Conservation (phyloP, 2,888 invertebrate genomes). For the Mimas tiliae region DNA sequence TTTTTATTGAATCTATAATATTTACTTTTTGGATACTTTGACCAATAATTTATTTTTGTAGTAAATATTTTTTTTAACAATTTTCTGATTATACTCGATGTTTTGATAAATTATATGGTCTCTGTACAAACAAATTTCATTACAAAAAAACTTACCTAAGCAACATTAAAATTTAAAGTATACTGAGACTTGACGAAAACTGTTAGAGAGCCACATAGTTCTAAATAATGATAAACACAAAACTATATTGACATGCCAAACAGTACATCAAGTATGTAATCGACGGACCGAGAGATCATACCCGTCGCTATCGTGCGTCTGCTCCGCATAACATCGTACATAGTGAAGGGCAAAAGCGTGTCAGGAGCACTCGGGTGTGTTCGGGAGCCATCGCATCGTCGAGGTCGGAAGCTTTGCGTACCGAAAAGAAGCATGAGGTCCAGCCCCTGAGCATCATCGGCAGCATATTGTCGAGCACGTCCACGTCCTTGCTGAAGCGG, state of each 20-base stretch:
- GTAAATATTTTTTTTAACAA: not conserved
- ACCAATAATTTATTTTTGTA: no score
- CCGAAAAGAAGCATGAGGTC: conserved; percentile 87
- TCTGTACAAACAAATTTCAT: no score
- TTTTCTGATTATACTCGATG: not conserved
- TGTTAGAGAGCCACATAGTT: not conserved
- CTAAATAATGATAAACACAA: not conserved
- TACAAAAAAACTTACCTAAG: no score
- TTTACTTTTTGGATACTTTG: no score
- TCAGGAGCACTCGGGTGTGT: not conserved
- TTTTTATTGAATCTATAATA: no score
- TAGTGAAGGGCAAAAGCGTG: not conserved
- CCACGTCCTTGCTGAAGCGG: conserved; percentile 90
- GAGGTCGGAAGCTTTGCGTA: conserved; percentile 56
- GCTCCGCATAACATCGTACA: not conserved
- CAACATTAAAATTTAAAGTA: no score
- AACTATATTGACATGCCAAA: not conserved
- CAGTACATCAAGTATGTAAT: not conserved
- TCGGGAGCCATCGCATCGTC: conserved; percentile 13
- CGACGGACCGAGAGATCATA: not conserved
- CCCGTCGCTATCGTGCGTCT: not conserved
- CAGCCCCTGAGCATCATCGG: conserved; percentile 90
- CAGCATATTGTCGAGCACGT: conserved; percentile 88
- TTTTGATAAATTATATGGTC: no score
- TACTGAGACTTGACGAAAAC: no score